A percentile compares a stretch with the other conserved stretches of the same genome.
phyloP scores from a whole-genome alignment of 2,797 vertebrate genomes.

The Poecilia gillii region DNA sequence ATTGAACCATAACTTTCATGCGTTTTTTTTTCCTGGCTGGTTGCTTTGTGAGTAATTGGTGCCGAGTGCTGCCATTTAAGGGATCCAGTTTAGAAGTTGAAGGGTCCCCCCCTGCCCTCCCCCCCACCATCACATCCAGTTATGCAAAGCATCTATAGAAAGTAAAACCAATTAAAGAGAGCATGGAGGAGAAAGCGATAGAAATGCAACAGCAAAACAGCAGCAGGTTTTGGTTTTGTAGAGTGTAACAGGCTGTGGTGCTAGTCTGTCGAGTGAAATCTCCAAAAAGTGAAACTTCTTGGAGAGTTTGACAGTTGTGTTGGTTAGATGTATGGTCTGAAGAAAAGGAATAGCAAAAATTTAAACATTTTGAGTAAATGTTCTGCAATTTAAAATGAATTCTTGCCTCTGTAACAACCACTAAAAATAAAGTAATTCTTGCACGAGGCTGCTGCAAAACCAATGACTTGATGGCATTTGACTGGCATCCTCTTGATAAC shows the following conservation, averaged over 20 bases:
- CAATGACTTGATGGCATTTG: background rate
- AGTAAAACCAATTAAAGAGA: conserved; percentile 33
- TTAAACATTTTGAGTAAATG: background rate
- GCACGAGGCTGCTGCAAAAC: background rate
- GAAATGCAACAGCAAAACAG: conserved; percentile 32
- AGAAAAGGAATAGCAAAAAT: background rate
- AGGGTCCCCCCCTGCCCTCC: conserved; percentile 23
- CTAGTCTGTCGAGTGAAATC: conserved; percentile 26
- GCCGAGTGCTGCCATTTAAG: conserved; percentile 47
- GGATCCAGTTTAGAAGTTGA: conserved; percentile 25
- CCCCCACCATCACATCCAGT: conserved; percentile 43
- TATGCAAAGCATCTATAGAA: conserved; percentile 43
- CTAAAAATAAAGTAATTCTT: background rate
- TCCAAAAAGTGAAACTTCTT: conserved; percentile 15
- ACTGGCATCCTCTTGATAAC: background rate
- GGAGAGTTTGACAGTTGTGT: conserved; percentile 31
- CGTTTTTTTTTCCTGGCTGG: conserved; percentile 51
- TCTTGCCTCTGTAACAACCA: background rate
- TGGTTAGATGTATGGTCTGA: background rate
- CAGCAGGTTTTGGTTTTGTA: conserved; percentile 34
- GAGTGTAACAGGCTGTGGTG: conserved; percentile 34
- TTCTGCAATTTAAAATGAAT: background rate
- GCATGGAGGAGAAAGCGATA: conserved; percentile 27
- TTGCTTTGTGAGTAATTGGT: conserved; percentile 60
- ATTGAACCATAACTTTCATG: conserved; percentile 78